phyloP scores from a whole-genome alignment of 2,113 vertebrate species.

The Perognathus longimembris region DNA sequence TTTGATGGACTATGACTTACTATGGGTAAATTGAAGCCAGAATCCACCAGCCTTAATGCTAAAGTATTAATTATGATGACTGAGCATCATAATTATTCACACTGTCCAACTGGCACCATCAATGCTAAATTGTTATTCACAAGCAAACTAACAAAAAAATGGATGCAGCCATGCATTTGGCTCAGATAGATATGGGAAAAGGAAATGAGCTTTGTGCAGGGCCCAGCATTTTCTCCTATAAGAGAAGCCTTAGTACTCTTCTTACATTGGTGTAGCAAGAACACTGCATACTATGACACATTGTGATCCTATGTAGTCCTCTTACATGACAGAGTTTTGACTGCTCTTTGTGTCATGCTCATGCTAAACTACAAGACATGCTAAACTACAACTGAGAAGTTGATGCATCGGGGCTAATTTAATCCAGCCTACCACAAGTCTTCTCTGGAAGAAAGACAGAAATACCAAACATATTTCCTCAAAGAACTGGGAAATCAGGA shows the following conservation, averaged over 20 bases:
- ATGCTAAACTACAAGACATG: neutral
- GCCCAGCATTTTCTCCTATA: neutral
- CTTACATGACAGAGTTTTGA: neutral
- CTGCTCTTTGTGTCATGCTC: neutral
- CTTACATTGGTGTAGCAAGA: neutral
- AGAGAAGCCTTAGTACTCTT: neutral
- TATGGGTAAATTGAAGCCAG: neutral
- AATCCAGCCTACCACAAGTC: neutral
- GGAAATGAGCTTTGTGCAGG: neutral
- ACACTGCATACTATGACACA: neutral
- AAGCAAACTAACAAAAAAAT: slow-evolving; percentile 6
- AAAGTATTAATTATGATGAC: neutral
- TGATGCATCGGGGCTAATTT: neutral
- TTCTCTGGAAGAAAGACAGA: neutral
- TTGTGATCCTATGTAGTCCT: neutral
- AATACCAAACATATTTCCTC: neutral
- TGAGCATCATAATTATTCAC: neutral
- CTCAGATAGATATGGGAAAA: neutral
- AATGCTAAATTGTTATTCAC: slow-evolving; percentile 17
- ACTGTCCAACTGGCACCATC: neutral
- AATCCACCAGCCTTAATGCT: neutral
- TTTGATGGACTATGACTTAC: neutral
- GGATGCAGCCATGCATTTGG: neutral
- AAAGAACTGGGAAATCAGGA: neutral
- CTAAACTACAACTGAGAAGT: neutral